Evolutionary conservation across 2,113 vertebrate species (phyloP).

Genomic region (Microcebus murinus): DNA sequence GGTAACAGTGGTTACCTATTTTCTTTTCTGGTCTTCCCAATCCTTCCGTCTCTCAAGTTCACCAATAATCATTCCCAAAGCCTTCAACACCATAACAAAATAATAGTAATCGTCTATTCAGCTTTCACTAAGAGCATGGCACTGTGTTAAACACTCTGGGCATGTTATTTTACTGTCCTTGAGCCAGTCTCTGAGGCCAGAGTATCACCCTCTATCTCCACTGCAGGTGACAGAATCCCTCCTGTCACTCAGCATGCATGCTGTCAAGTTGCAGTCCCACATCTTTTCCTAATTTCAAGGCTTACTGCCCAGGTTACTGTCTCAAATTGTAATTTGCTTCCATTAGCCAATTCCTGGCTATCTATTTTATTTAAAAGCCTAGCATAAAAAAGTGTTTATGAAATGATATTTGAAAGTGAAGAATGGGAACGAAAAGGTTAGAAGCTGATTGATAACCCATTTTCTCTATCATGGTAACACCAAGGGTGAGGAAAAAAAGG

Average conservation of each 20-base stretch:
- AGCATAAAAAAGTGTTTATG: not conserved
- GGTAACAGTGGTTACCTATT: fast-evolving
- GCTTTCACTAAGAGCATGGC: not conserved
- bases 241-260: fast-evolving
- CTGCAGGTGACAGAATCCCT: not conserved
- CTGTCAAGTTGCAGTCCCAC: not conserved
- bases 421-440: not conserved
- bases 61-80: fast-evolving
- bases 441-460: not conserved
- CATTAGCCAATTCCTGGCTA: not conserved
- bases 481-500: too few species aligned
- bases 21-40: not conserved
- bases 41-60: not conserved
- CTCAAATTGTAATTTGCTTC: not conserved
- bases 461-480: not conserved
- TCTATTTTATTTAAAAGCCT: not conserved
- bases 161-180: not conserved
- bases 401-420: not conserved
- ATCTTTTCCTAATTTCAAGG: not conserved
- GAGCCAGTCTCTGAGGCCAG: not conserved
- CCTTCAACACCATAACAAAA: not conserved
- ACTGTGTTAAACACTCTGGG: fast-evolving
- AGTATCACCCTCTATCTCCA: fast-evolving
- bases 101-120: not conserved
- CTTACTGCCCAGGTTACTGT: not conserved